A percentile compares a stretch with the other conserved stretches of the same genome.
Conservation (phyloP, 2,888 invertebrate genomes). For the Hydrotaea cyrtoneurina region DNA sequence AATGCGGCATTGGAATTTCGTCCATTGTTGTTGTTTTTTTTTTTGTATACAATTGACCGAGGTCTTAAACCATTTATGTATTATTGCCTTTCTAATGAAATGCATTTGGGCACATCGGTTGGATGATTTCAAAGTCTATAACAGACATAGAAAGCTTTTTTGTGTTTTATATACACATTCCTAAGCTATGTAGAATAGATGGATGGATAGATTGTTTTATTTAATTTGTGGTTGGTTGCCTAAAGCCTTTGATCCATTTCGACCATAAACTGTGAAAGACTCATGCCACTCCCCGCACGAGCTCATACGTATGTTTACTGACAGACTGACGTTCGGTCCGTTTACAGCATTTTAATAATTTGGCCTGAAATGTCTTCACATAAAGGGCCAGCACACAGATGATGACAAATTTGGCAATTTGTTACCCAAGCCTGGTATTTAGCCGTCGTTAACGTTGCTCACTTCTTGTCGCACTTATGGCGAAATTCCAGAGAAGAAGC, state of each 20-base stretch:
- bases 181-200: too few species aligned
- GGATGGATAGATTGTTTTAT: slow-evolving; percentile 11
- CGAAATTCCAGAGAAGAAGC: not conserved
- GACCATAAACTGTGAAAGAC: not conserved
- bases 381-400: not conserved
- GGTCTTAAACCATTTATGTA: too few species aligned
- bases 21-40: not conserved
- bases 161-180: too few species aligned
- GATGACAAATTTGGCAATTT: slow-evolving; percentile 1
- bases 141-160: too few species aligned
- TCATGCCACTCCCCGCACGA: not conserved
- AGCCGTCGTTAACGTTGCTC: not conserved
- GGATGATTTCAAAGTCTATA: too few species aligned
- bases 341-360: slow-evolving; percentile 16
- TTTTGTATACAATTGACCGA: too few species aligned
- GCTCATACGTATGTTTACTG: slow-evolving; percentile 12
- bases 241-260: slow-evolving; percentile 3
- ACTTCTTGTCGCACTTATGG: not conserved
- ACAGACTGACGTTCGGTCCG: not conserved
- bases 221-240: slow-evolving; percentile 15
- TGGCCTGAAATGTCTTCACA: not conserved
- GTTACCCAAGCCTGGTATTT: slow-evolving; percentile 5
- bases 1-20: not conserved
- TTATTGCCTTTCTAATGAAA: too few species aligned
- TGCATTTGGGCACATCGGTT: too few species aligned